A percentile compares a stretch with the other conserved stretches of the same genome.
Evolutionary conservation across 2,113 vertebrate species (phyloP).

Genomic region (Pica pica): DNA sequence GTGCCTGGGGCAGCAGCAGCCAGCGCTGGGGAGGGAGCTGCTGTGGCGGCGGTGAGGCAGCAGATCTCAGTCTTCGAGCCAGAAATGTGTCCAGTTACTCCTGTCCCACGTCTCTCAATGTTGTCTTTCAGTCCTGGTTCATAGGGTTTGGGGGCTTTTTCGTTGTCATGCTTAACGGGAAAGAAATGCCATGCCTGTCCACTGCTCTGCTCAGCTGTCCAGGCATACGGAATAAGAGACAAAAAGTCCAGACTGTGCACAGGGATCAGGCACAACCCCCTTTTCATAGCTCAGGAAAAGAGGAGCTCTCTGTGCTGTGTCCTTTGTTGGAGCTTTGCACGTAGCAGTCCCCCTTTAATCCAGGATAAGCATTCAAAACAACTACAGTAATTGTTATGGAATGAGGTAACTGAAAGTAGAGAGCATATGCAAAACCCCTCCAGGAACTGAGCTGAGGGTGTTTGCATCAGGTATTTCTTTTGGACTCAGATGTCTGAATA

Average conservation of each 20-base stretch:
- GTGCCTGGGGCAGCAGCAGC: not conserved
- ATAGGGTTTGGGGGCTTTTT: not conserved
- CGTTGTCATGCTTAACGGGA: not conserved
- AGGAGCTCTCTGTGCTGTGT: not conserved
- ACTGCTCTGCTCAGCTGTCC: not conserved
- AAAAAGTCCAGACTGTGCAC: not conserved
- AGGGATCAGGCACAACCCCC: not conserved
- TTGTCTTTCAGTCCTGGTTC: not conserved
- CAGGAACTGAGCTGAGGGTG: not conserved
- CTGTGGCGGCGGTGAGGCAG: not conserved
- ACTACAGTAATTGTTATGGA: not conserved
- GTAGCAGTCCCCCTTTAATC: not conserved
- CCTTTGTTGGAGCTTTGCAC: not conserved
- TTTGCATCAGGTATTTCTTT: not conserved
- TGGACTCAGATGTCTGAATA: not conserved
- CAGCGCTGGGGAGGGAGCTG: rapidly evolving
- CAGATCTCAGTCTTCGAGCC: not conserved
- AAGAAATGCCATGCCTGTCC: not conserved
- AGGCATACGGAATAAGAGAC: not conserved
- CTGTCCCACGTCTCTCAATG: not conserved
- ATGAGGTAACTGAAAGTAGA: not conserved
- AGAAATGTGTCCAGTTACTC: not conserved
- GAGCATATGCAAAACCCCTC: not conserved
- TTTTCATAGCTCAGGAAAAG: not conserved
- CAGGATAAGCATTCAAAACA: not conserved